Evolutionary conservation across 1,140 invertebrate species (phyloP).

Genomic region (Bicyclus anynana): DNA sequence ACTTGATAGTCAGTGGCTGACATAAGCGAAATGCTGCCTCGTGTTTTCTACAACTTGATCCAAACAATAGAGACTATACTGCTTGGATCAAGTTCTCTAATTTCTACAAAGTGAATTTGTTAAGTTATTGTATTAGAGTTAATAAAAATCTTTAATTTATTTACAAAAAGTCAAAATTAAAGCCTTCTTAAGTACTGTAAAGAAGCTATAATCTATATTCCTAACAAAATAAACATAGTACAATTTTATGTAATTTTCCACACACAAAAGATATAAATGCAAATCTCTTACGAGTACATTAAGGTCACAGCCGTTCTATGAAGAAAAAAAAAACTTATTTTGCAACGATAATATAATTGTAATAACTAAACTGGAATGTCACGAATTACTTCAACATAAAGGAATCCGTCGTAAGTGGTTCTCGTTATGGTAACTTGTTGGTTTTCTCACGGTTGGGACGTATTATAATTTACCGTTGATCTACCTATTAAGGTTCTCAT

Average conservation of each 20-base stretch:
- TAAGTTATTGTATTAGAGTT: too few species aligned
- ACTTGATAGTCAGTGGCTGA: too few species aligned
- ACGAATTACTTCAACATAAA: conserved; percentile 18
- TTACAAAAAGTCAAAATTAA: too few species aligned
- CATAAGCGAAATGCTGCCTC: too few species aligned
- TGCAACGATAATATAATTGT: background rate
- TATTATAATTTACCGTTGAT: conserved; percentile 20
- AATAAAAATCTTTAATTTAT: too few species aligned
- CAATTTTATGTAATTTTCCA: background rate
- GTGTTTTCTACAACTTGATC: too few species aligned
- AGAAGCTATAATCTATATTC: too few species aligned
- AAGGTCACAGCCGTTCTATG: background rate
- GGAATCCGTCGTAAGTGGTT: conserved; percentile 12
- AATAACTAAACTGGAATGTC: conserved; percentile 5
- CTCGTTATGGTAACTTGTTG: conserved; percentile 11
- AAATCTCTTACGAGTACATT: background rate
- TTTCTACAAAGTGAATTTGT: too few species aligned
- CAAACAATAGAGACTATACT: too few species aligned
- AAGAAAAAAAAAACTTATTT: background rate
- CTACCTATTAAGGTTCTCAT: background rate
- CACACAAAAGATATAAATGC: background rate
- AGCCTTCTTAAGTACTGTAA: too few species aligned
- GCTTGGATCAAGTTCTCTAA: too few species aligned
- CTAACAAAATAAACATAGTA: too few species aligned
- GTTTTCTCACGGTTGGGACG: conserved; percentile 22